Evolutionary conservation across 1,140 invertebrate species (phyloP), one percentile per base, ranked within the genome.

Genomic region (Heliconius himera): DNA sequence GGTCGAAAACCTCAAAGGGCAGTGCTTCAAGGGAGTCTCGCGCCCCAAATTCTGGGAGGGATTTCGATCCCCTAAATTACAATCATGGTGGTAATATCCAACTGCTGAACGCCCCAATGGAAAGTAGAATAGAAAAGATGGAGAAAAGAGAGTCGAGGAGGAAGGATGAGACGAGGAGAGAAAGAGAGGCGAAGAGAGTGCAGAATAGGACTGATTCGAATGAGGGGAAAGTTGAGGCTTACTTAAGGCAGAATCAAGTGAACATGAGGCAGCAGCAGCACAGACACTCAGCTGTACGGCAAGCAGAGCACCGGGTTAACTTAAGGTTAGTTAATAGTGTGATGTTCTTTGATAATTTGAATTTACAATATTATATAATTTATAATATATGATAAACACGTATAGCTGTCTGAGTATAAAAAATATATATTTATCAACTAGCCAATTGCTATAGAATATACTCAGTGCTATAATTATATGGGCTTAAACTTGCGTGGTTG

Each of bases 1-100:
- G 87, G 46, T 82, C 81, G n/a, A 93, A 93, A 77, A 88, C 84
- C 60, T 79, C 87, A 16, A 89, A 89, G 77, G 76, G 75, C 70
- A 18, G 77, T 81, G 11, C 81, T 85, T 72, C 84, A 79, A 13
- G 74, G 56, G 66, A 91, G 91, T 18, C 94, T 93, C 81, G 94
- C 92, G 76, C 94, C 90, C 86, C 86, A 22, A 92, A 90, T 72
- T 74, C 88, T 9, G 77, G 82, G 5, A 77, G 81, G 20, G 91
- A 94, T 22, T 95, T 95, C 80, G 94, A 95, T 77, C 94, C 94
- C 1, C 78, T 95, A 22, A 95, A 95, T 74, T 94, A 87, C 76
- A 95, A 95, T 56, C 91, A 95, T 73, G 94, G 94, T 1, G 94
- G 94, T 0, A 94, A 95, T 41, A 94, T 95, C 51, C 88, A 90